phyloP scores from a whole-genome alignment of 1,140 invertebrate species.

The Apis mellifera region Amel_HAv3.1 CM009933.2:8122001-8122500 shows the following conservation, averaged over 20 bases:
- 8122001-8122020: not conserved
- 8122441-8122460: slow-evolving; percentile 80
- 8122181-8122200: not conserved
- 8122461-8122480: slow-evolving; percentile 55
- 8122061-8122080: not conserved
- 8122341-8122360: slow-evolving; percentile 37
- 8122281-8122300: slow-evolving; percentile 15
- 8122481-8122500: slow-evolving; percentile 62
- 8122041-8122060: not conserved
- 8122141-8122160: not conserved
- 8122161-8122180: slow-evolving; percentile 32
- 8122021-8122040: not conserved
- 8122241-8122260: not conserved
- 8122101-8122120: not conserved
- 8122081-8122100: not conserved
- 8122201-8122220: too few relatives aligned
- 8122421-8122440: slow-evolving; percentile 55
- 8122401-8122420: not conserved
- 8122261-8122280: not conserved
- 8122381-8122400: not conserved
- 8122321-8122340: slow-evolving; percentile 12
- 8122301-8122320: slow-evolving; percentile 17
- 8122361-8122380: not conserved
- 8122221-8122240: not conserved
- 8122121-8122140: slow-evolving; percentile 12